Percentiles rank a stretch among this genome's conserved stretches.
phyloP scores from a whole-genome alignment of 2,113 vertebrate species.

The Myxocyprinus asiaticus region DNA sequence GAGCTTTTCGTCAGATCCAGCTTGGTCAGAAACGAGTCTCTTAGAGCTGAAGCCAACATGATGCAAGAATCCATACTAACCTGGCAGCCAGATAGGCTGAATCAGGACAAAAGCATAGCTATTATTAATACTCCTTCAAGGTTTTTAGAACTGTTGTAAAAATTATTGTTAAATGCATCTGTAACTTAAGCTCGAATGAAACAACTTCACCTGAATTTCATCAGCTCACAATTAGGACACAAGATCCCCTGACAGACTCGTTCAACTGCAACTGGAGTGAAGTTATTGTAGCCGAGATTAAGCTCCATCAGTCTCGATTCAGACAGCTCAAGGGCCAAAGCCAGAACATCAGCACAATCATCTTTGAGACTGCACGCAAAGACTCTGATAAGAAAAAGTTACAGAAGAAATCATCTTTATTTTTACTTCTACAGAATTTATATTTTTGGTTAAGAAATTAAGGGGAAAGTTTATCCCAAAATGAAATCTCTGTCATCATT shows the following conservation, averaged over 20 bases:
- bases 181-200: background rate
- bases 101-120: background rate
- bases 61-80: slow-evolving; percentile 20
- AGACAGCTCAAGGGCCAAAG: background rate
- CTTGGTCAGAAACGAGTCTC: slow-evolving; percentile 24
- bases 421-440: no score
- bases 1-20: slow-evolving; percentile 33
- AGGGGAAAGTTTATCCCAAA: no score
- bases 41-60: slow-evolving; percentile 6
- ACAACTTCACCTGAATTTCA: slow-evolving; percentile 22
- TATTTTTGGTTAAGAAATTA: no score
- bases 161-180: background rate
- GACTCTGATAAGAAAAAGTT: slow-evolving; percentile 3
- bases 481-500: no score
- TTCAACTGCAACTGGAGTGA: background rate
- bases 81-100: slow-evolving; percentile 7
- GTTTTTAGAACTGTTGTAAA: no score
- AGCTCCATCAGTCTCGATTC: slow-evolving; percentile 17
- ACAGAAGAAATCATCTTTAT: background rate
- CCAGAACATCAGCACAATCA: background rate
- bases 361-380: background rate
- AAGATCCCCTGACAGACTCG: background rate
- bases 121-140: no score
- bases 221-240: slow-evolving; percentile 5
- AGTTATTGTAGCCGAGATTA: slow-evolving; percentile 24